A percentile compares a stretch with the other conserved stretches of the same genome.
Evolutionary conservation across 2,113 vertebrate genomes (phyloP).

Genomic region (Sterna hirundo): DNA sequence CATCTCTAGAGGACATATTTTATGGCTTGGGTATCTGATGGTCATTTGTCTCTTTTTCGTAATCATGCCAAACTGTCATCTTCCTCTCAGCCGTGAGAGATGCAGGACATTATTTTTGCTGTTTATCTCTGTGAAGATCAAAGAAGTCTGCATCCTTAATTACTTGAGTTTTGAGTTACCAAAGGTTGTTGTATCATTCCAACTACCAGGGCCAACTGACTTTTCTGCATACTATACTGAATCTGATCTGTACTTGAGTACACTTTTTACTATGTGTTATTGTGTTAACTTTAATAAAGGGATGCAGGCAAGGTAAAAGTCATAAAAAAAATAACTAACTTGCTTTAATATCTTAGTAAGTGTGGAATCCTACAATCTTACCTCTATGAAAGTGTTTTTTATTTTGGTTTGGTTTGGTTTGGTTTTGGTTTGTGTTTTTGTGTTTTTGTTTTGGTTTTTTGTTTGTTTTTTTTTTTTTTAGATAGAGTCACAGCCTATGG

Average conservation of each 20-base stretch:
- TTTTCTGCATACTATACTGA: not conserved
- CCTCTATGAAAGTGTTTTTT: rapidly evolving
- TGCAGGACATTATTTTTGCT: not conserved
- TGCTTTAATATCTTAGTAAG: not conserved
- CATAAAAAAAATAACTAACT: not conserved
- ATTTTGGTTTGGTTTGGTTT: not conserved
- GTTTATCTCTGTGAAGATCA: not conserved
- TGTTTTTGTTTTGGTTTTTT: not conserved
- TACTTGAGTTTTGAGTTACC: not conserved
- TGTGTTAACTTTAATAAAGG: not conserved
- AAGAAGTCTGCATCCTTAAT: not conserved
- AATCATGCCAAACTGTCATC: not conserved
- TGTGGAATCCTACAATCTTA: not conserved
- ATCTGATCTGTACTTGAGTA: not conserved
- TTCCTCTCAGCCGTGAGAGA: not conserved
- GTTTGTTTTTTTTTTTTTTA: not conserved
- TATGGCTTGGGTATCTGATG: not conserved
- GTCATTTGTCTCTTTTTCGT: not conserved
- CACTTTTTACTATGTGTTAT: not conserved
- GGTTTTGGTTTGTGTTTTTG: too few species aligned
- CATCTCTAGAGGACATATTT: not conserved
- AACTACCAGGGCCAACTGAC: not conserved
- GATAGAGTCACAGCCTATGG: not conserved
- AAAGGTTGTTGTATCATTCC: not conserved
- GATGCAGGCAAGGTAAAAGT: not conserved